Conservation (phyloP, 1,140 invertebrate species). For the Drosophila chauvacae region DNA sequence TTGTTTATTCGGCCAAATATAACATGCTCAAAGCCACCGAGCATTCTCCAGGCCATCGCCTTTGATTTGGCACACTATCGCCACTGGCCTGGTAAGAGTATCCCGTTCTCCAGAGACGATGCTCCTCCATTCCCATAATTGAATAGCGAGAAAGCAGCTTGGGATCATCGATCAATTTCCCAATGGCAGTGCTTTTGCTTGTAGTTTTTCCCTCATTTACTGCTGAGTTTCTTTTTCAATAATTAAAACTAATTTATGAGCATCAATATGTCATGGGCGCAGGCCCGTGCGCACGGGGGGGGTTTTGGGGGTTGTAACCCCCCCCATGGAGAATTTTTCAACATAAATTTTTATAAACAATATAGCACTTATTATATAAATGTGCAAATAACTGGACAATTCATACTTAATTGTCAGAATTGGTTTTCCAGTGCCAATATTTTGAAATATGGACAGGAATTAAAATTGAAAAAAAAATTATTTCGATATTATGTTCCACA, state of each 20-base stretch:
- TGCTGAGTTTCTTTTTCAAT: constrained; percentile 45
- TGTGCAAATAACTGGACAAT: no score
- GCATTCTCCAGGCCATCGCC: constrained; percentile 49
- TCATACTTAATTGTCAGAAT: no score
- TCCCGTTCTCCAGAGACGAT: constrained; percentile 4
- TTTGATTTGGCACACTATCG: constrained; percentile 50
- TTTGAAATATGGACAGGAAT: no score
- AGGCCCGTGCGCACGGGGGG: no score
- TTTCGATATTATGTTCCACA: no score
- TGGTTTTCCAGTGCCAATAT: no score
- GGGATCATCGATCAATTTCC: constrained; percentile 21
- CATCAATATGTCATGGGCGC: constrained; percentile 15
- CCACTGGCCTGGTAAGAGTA: neutral
- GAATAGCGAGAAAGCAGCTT: constrained; percentile 4
- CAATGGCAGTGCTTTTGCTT: constrained; percentile 54
- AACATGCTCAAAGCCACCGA: constrained; percentile 45
- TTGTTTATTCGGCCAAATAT: constrained; percentile 65
- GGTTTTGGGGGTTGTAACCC: no score
- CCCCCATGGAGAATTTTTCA: no score
- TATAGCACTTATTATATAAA: no score
- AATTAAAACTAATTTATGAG: constrained; percentile 79
- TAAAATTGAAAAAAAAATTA: no score
- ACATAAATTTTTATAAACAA: no score
- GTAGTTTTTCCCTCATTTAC: constrained; percentile 26
- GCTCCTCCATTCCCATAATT: neutral